Base-by-base conservation (phyloP, 2,888 invertebrate genomes). In the Palloptera scutellata region DNA sequence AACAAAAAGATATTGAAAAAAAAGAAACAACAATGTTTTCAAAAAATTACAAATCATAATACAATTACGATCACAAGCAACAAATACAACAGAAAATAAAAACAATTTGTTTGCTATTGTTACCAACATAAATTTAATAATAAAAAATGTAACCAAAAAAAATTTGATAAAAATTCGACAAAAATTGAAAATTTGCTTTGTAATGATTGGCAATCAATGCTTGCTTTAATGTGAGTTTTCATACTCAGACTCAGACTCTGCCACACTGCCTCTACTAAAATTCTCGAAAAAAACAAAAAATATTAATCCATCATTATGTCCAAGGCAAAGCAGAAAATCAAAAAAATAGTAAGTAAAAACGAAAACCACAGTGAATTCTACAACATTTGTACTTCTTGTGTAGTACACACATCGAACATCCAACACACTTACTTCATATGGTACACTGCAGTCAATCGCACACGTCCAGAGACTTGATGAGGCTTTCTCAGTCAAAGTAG, bases 161-260 rank as follows among this genome's bases (percentile, higher is more conserved):
- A 43, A 17, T 53, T 52, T 42, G 60, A 60, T 62, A 52, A 53
- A 65, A 40, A 59, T 30, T 52, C 41, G 19, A 60, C 55, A 45
- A 58, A 68, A 64, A 64, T 68, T 70, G 57, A 66, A 67, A 64
- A 68, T 70, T 61, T 73, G 76, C 74, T 69, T 60, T 41, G 73
- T 75, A 73, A 76, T 71, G 73, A 68, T 73, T 68, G 58, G 64
- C 78, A 79, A 81, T 80, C 80, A 74, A 67, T 75, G 77, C 72
- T 65, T 75, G 77, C 72, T 65, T 67, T 59, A 61, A 64, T 66
- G 54, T 61, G 66, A 20, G 60, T 61, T 66, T 60, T 48, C 48
- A 59, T 66, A 57, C 66, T 20, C 48, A n/a, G n/a, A n/a, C n/a
- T n/a, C n/a, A n/a, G n/a, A n/a, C n/a, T n/a, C n/a, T n/a, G n/a